Base-by-base conservation (phyloP, 2,888 invertebrate genomes). In the Artemia sp. region DNA sequence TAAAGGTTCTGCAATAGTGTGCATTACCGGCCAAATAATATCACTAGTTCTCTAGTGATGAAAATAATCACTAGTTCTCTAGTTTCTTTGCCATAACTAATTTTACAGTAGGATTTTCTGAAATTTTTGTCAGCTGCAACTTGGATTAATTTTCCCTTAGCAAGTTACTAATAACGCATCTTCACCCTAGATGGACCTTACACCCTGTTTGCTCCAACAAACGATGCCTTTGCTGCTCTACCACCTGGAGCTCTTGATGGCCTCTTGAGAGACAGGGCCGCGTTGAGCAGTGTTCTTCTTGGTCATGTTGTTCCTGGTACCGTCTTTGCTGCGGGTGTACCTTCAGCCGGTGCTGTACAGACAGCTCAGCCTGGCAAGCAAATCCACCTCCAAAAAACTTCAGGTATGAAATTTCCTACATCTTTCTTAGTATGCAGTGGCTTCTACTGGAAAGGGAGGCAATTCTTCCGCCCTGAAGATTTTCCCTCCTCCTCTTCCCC, bases 311-410 rank as follows among this genome's bases (percentile, higher is more conserved):
- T 73, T 7, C 52, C 66, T 19, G 72, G 73, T 6, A 67, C 72
- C 12, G 67, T 71, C 70, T 74, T 72, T 66, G 68, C 70, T 24
- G 70, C 70, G 24, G 74, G 73, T 8, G 72, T 74, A 38, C 68
- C 70, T n/a, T 66, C 66, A 19, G 52, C 67, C 52, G 68, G 72
- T 11, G 70, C 72, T 7, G 51, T 72, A 19, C 68, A 52, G 24
- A 71, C 72, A 2, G 64, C 24, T 24, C n/a, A 24, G 24, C n/a
- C 14, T 24, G 64, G 64, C 12, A 58, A n/a, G 24, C 64, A 11
- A 24, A 58, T 58, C 9, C n/a, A 58, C 64, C 24, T 58, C 14
- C 38, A 38, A 6, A 38, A 38, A 38, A 2, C 38, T 38, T 38
- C 38, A 38, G 38, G 38, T 38, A 38, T 38, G 38, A 2, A 38